Evolutionary conservation across 1,140 invertebrate species (phyloP).

Genomic region (Diorhabda sublineata): DNA sequence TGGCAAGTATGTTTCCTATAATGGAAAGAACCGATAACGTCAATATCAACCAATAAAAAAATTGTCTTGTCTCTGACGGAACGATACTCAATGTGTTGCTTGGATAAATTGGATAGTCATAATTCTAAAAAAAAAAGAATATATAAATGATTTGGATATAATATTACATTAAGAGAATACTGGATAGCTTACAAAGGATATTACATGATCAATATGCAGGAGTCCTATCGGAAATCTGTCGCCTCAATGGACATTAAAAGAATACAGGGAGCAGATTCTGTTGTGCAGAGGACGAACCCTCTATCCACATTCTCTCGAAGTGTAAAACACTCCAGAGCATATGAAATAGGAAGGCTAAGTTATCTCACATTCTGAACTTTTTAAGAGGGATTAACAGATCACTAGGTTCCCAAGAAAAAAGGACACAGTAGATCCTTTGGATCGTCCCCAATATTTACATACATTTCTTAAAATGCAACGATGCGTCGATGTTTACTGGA

Average conservation of each 20-base stretch:
- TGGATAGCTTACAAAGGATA: not conserved
- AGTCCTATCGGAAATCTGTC: not conserved
- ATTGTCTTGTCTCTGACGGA: slow-evolving; percentile 6
- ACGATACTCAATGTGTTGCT: not conserved
- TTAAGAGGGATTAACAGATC: too few species aligned
- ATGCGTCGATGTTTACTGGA: too few species aligned
- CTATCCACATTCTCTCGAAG: too few species aligned
- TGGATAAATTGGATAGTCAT: not conserved
- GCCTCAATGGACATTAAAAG: not conserved
- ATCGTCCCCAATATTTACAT: too few species aligned
- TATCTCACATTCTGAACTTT: too few species aligned
- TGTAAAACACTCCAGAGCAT: too few species aligned
- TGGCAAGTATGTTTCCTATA: slow-evolving; percentile 36
- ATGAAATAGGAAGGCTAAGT: too few species aligned
- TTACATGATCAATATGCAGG: not conserved
- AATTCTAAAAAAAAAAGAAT: not conserved
- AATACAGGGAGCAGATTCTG: not conserved
- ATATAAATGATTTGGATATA: not conserved
- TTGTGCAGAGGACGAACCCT: too few species aligned
- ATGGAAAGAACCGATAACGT: slow-evolving; percentile 28
- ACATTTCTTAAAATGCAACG: too few species aligned
- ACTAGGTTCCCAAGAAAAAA: too few species aligned
- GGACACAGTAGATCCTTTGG: too few species aligned
- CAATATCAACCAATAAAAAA: slow-evolving; percentile 30
- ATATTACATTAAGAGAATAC: not conserved